These are phyloP conservation scores for Pristionchus fissidentatus DNA, from an alignment of 2,888 invertebrate species.

Conservation along the genomic window DNA sequence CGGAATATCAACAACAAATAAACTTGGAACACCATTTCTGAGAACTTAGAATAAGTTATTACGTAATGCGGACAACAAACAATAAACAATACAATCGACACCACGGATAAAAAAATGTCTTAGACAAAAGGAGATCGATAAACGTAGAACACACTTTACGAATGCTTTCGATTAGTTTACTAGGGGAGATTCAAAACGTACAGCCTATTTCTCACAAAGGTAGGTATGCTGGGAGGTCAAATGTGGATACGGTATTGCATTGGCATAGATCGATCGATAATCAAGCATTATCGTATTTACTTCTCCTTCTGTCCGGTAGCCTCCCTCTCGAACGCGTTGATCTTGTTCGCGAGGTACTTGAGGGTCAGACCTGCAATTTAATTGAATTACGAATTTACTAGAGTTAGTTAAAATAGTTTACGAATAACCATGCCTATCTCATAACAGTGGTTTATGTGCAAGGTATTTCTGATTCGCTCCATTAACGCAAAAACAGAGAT, in stretches of 20 bases:
- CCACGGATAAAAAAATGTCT: background rate
- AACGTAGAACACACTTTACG: background rate
- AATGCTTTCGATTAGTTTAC: background rate
- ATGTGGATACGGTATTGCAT: background rate
- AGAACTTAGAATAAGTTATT: constrained; percentile 9
- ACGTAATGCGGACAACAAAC: constrained; percentile 8
- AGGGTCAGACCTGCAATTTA: constrained; percentile 7
- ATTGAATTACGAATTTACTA: no score
- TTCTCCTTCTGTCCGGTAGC: background rate
- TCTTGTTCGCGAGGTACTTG: constrained; percentile 38
- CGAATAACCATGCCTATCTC: no score
- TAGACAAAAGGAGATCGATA: constrained; percentile 22
- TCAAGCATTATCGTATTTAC: constrained; percentile 12
- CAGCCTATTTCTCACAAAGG: background rate
- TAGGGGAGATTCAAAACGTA: constrained; percentile 8
- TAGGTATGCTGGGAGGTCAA: background rate
- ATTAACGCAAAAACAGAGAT: no score
- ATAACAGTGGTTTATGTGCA: no score
- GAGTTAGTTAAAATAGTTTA: no score
- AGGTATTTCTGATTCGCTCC: no score
- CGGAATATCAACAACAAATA: no score
- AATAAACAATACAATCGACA: no score
- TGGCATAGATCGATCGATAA: no score
- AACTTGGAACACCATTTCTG: no score
- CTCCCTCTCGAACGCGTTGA: background rate